Evolutionary conservation across 2,888 invertebrate species (phyloP).

Genomic region (Platycheirus rosarum): DNA sequence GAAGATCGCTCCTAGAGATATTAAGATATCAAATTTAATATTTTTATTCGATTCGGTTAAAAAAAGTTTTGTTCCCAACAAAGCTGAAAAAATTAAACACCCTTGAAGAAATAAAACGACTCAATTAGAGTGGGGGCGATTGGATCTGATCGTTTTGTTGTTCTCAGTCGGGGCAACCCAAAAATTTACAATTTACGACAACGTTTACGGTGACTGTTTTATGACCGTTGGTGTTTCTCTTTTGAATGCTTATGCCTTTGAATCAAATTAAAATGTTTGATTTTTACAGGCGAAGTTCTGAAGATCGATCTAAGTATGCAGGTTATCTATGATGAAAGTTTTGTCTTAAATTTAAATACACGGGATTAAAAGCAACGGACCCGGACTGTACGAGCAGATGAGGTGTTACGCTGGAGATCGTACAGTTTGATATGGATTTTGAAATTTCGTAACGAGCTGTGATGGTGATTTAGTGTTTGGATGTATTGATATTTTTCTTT

Average conservation of each 20-base stretch:
- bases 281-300: constrained; percentile 10
- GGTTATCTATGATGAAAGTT: constrained; percentile 68
- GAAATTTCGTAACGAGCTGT: constrained; percentile 51
- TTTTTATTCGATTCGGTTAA: constrained; percentile 39
- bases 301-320: constrained; percentile 53
- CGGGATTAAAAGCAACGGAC: too few relatives aligned
- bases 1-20: constrained; percentile 40
- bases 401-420: constrained; percentile 60
- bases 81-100: constrained; percentile 22
- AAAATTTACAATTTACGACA: constrained; percentile 56
- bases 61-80: constrained; percentile 42
- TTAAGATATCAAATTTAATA: constrained; percentile 71
- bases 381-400: constrained; percentile 44
- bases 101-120: constrained; percentile 41
- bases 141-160: background rate
- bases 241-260: constrained; percentile 24
- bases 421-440: constrained; percentile 47
- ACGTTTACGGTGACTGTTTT: constrained; percentile 62
- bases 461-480: constrained; percentile 59
- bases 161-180: constrained; percentile 21
- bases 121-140: constrained; percentile 62
- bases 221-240: constrained; percentile 57
- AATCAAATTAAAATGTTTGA: constrained; percentile 33
- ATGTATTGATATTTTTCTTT: background rate
- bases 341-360: constrained; percentile 32